Conservation (phyloP, 2,888 invertebrate genomes). For the Hylaea fasciaria region DNA sequence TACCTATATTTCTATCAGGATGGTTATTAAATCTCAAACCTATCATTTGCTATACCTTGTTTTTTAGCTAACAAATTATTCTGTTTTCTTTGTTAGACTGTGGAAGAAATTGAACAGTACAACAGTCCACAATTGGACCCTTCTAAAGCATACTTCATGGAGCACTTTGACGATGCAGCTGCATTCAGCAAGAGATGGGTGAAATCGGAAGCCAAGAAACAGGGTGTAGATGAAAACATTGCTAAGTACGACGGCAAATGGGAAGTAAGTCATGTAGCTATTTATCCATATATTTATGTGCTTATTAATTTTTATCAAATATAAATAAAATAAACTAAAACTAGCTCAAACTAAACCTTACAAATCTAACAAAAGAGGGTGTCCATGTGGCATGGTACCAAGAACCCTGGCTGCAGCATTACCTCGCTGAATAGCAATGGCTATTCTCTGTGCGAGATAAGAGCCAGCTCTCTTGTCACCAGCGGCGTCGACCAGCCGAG, state of each 20-base stretch:
- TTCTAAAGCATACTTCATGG: slow-evolving; percentile 89
- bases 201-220: slow-evolving; percentile 95
- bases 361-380: too few relatives aligned
- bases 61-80: background rate
- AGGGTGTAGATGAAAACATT: slow-evolving; percentile 93
- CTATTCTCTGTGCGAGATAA: too few relatives aligned
- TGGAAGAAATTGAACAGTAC: slow-evolving; percentile 85
- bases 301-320: too few relatives aligned
- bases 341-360: too few relatives aligned
- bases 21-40: too few relatives aligned
- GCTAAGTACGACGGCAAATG: slow-evolving; percentile 97
- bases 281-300: slow-evolving; percentile 4
- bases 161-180: slow-evolving; percentile 92
- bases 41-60: too few relatives aligned
- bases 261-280: slow-evolving; percentile 69
- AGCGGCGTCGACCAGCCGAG: too few relatives aligned
- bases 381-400: too few relatives aligned
- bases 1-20: background rate
- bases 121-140: slow-evolving; percentile 88
- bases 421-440: too few relatives aligned
- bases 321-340: too few relatives aligned
- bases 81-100: slow-evolving; percentile 47
- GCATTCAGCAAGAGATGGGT: slow-evolving; percentile 93
- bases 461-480: too few relatives aligned
- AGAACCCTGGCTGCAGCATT: too few relatives aligned